Percentiles rank a stretch among this genome's conserved stretches.
These are phyloP conservation scores for Cepaea nemoralis DNA, from an alignment of 1,140 invertebrate genomes.

Conservation along the genomic window DNA sequence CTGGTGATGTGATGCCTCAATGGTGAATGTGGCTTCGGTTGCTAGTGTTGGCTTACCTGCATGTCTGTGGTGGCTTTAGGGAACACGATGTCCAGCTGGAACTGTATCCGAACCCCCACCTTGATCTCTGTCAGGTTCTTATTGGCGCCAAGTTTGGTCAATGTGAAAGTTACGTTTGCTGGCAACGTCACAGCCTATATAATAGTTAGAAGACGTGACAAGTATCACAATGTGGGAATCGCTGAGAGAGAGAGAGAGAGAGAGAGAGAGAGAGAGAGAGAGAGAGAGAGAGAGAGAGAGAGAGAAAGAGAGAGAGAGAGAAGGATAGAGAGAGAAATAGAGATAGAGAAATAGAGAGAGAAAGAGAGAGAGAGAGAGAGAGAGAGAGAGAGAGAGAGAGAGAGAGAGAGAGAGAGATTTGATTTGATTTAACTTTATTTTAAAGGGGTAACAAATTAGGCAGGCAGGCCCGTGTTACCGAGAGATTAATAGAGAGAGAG, in stretches of 20 bases:
- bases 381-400: conserved; percentile 9
- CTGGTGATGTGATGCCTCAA: no score
- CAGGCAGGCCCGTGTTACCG: no score
- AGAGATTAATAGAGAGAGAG: no score
- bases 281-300: background rate
- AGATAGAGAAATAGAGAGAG: no score
- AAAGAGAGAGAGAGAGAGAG: conserved; percentile 13
- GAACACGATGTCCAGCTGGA: conserved; percentile 57
- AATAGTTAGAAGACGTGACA: background rate
- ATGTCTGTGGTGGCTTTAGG: conserved; percentile 56
- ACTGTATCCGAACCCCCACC: conserved; percentile 52
- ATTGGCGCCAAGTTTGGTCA: conserved; percentile 45
- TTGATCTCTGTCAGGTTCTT: conserved; percentile 47
- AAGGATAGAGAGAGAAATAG: no score
- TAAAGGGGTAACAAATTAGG: no score
- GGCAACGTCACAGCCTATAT: conserved; percentile 38
- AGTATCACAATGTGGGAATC: background rate
- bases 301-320: background rate
- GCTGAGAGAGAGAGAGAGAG: background rate
- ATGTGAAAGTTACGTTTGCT: conserved; percentile 52
- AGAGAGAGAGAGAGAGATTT: no score
- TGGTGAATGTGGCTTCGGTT: no score
- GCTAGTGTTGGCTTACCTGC: conserved; percentile 8
- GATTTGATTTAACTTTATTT: no score
- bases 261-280: conserved; percentile 18